Evolutionary conservation across 2,113 vertebrate species (phyloP), one percentile per base, ranked within the genome.

Genomic region (Oncorhynchus clarkii): DNA sequence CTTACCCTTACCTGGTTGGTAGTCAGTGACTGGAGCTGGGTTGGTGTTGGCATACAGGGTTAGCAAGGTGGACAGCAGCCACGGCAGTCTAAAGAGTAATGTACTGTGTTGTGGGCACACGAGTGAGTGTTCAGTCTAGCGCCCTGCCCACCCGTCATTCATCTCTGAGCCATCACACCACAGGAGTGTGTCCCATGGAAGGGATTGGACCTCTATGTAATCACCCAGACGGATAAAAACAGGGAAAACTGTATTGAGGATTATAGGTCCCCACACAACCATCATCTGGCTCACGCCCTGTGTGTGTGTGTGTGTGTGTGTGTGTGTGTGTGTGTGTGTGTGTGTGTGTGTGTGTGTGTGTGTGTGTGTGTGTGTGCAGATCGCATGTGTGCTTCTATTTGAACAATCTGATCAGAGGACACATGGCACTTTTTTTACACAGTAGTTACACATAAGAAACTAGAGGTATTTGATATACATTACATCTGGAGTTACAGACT

Each of bases 131-230:
- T 54, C 51, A 54, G 65, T 67, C 26, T 11, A 31, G 62, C 11
- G 18, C 22, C n/a, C 8, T 14, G 22, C 65, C 65, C 26, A 29
- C 9, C 65, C 11, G 26, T 14, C 65, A 26, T n/a, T 26, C 60
- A 22, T 31, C 4, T 67, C 14, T 3, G 26, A 26, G 22, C 24
- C 12, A 67, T 27, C 24, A 14, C 48, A 51, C 84, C 82, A 65
- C 80, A 45, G 77, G 64, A 84, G 84, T 86, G 82, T 84, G 77
- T 75, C 77, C 39, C 71, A 68, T 0, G 83, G 86, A 89, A 85
- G 86, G 31, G 88, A 92, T 92, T 92, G 89, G 91, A 86, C 74
- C 18, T 26, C 71, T 51, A 51, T 76, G 57, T 91, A 92, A 92
- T 90, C 91, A 45, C 89, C 82, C 18, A 62, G 8, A 22, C n/a